Percentiles rank a stretch among this genome's conserved stretches.
These are phyloP conservation scores for Callyntrura guangdongensis DNA, from an alignment of 2,888 invertebrate species.

Conservation along the genomic window DNA sequence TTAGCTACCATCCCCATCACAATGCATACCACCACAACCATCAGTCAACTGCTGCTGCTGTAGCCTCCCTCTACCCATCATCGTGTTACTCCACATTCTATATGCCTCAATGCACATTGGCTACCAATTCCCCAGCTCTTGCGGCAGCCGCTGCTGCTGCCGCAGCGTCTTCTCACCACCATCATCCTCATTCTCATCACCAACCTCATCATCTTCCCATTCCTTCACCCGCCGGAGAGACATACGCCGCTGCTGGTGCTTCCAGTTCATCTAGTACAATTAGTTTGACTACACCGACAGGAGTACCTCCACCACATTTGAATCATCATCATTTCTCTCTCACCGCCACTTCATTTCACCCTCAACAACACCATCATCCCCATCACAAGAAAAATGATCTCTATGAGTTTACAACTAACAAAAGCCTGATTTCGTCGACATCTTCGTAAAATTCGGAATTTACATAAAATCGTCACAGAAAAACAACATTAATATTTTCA, in stretches of 20 bases:
- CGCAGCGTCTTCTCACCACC: constrained; percentile 51
- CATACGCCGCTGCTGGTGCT: constrained; percentile 26
- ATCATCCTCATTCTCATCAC: constrained; percentile 19
- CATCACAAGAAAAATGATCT: constrained; percentile 63
- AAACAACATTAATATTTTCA: neutral
- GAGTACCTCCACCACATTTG: constrained; percentile 33
- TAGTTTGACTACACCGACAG: neutral
- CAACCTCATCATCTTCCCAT: constrained; percentile 59
- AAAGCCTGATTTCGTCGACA: constrained; percentile 67
- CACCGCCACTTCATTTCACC: constrained; percentile 15
- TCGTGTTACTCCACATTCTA: constrained; percentile 77
- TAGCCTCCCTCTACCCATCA: constrained; percentile 67
- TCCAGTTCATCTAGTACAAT: constrained; percentile 66
- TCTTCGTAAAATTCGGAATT: constrained; percentile 56
- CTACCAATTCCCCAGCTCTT: constrained; percentile 70
- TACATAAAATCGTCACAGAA: neutral
- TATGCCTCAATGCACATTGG: constrained; percentile 78
- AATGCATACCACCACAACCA: constrained; percentile 35
- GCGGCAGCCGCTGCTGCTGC: constrained; percentile 72
- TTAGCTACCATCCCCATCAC: constrained; percentile 56
- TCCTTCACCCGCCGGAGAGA: constrained; percentile 39
- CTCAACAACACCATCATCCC: constrained; percentile 37
- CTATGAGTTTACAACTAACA: constrained; percentile 54
- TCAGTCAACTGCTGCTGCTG: constrained; percentile 62
- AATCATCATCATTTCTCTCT: constrained; percentile 29